These are phyloP conservation scores for Drusus annulatus DNA, from an alignment of 1,140 invertebrate species.

Conservation along the genomic window DNA sequence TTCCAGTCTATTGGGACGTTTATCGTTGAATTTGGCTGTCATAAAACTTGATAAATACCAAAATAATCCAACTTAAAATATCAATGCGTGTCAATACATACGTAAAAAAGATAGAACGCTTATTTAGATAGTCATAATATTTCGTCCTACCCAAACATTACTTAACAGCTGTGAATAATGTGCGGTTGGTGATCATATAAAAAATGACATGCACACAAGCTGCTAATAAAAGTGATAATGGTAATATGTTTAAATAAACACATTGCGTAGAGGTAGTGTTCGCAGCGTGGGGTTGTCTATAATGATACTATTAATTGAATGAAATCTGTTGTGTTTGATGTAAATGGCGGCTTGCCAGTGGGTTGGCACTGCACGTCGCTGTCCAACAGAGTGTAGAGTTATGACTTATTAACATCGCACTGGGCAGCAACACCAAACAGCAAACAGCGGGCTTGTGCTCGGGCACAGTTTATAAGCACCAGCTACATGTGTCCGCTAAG, in stretches of 20 bases:
- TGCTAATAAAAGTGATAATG: constrained; percentile 6
- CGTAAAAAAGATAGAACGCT: neutral
- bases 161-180: neutral
- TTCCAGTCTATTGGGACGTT: too few species aligned
- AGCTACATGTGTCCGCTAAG: constrained; percentile 51
- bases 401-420: neutral
- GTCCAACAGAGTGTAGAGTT: neutral
- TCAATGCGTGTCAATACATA: too few species aligned
- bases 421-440: too few species aligned
- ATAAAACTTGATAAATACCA: too few species aligned
- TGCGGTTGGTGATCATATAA: neutral
- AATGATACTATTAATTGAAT: constrained; percentile 37
- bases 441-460: neutral
- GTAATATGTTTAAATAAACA: constrained; percentile 29
- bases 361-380: constrained; percentile 13
- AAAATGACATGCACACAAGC: neutral
- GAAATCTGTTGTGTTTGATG: constrained; percentile 41
- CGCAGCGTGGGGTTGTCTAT: constrained; percentile 9
- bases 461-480: constrained; percentile 14
- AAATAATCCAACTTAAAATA: too few species aligned
- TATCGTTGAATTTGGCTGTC: too few species aligned
- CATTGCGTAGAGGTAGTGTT: neutral
- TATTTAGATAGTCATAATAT: neutral
- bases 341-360: constrained; percentile 13
- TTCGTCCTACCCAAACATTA: neutral